Conservation (phyloP, 2,113 vertebrate genomes). For the Ivindomyrus marchei region DNA sequence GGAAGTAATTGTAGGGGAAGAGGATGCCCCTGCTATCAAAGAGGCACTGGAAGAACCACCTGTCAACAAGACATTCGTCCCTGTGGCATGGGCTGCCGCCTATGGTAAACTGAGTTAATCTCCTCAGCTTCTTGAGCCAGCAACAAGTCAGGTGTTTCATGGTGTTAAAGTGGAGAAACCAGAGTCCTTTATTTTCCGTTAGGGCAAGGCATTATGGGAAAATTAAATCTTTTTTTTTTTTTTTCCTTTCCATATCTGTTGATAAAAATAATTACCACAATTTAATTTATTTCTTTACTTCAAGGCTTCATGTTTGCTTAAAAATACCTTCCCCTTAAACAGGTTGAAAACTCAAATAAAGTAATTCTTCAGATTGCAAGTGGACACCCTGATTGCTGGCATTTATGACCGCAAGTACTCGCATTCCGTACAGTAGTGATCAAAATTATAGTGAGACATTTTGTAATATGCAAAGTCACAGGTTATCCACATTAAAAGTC, state of each 20-base stretch:
- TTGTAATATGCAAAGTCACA: too few species aligned
- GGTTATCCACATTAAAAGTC: too few species aligned
- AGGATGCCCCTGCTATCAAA: conserved; percentile 67
- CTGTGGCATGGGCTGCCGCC: conserved; percentile 76
- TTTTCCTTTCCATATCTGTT: not conserved
- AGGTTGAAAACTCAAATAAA: not conserved
- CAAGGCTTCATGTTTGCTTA: not conserved
- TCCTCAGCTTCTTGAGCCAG: not conserved
- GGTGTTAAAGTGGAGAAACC: not conserved
- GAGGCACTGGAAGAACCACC: conserved; percentile 63
- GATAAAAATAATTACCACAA: not conserved
- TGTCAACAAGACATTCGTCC: conserved; percentile 73
- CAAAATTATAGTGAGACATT: too few species aligned
- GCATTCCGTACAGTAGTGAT: not conserved
- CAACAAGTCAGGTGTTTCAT: not conserved
- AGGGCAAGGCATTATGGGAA: not conserved
- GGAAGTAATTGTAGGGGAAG: conserved; percentile 80
- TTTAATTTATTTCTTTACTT: not conserved
- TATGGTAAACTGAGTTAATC: conserved; percentile 56
- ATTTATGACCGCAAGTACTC: not conserved
- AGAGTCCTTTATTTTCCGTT: not conserved
- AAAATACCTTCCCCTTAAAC: not conserved
- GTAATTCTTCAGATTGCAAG: not conserved
- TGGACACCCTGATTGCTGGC: not conserved
- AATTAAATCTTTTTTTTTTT: not conserved